Conservation (phyloP, 2,888 invertebrate genomes). For the Myopa testacea region DNA sequence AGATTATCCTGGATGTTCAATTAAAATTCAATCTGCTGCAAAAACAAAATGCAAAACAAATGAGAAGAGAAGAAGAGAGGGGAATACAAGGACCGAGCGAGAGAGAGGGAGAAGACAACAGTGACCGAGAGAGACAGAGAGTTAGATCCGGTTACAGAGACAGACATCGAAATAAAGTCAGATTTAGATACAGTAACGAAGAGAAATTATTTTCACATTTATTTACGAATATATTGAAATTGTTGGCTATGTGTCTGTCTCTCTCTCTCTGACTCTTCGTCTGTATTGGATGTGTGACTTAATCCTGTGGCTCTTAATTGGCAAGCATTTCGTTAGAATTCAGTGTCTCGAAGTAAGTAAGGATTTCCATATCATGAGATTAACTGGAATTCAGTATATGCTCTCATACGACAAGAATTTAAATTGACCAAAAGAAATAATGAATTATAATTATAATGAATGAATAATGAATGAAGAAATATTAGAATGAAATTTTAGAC, state of each 20-base stretch:
- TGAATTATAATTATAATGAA: too few relatives aligned
- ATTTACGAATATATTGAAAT: background rate
- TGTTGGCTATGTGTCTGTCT: too few relatives aligned
- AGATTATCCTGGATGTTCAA: conserved; percentile 53
- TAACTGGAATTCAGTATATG: background rate
- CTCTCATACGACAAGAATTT: too few relatives aligned
- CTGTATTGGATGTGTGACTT: background rate
- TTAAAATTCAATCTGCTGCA: conserved; percentile 43
- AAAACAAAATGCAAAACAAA: conserved; percentile 31
- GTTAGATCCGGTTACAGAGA: background rate
- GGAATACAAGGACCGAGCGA: too few relatives aligned
- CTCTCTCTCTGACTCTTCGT: background rate
- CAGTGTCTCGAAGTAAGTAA: conserved; percentile 3
- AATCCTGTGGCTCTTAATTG: conserved; percentile 30
- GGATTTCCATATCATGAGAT: background rate
- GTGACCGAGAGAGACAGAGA: too few relatives aligned
- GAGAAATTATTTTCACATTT: background rate
- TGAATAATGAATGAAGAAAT: too few relatives aligned
- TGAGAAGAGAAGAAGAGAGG: background rate
- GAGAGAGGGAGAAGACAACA: too few relatives aligned
- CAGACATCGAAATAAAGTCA: background rate
- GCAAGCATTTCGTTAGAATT: conserved; percentile 27
- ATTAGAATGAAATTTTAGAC: too few relatives aligned
- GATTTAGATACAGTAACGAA: too few relatives aligned
- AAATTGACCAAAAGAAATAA: too few relatives aligned